These are phyloP conservation scores for Empidonax traillii DNA, from an alignment of 2,113 vertebrate genomes.

Conservation along the genomic window DNA sequence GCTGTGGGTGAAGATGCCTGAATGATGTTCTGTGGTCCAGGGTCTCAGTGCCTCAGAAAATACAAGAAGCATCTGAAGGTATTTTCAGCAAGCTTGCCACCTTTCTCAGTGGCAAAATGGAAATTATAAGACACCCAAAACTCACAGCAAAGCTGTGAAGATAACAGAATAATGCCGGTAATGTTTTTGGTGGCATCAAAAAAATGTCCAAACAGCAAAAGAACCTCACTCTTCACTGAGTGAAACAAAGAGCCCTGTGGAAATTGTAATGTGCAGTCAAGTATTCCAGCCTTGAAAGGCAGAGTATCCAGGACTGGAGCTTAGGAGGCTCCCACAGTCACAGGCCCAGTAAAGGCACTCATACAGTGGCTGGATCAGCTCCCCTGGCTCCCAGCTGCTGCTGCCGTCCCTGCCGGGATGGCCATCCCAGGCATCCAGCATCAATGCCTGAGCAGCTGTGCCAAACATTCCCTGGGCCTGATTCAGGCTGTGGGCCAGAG, in stretches of 20 bases:
- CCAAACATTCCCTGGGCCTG: background rate
- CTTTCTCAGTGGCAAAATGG: background rate
- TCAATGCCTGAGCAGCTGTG: accelerated
- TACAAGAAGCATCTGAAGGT: background rate
- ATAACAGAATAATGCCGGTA: background rate
- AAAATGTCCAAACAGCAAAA: background rate
- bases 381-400: background rate
- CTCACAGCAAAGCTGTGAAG: background rate
- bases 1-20: background rate
- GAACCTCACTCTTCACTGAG: background rate
- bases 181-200: background rate
- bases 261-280: background rate
- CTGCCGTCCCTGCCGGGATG: background rate
- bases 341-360: accelerated
- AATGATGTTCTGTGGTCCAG: background rate
- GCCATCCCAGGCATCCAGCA: background rate
- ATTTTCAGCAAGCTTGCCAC: background rate
- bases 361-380: accelerated
- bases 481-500: background rate
- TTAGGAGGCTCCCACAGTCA: background rate
- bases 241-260: background rate
- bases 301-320: background rate
- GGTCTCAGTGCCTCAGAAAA: background rate
- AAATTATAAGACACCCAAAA: background rate
- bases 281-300: background rate